Evolutionary conservation across 2,113 vertebrate species (phyloP).

Genomic region (Nymphicus hollandicus): DNA sequence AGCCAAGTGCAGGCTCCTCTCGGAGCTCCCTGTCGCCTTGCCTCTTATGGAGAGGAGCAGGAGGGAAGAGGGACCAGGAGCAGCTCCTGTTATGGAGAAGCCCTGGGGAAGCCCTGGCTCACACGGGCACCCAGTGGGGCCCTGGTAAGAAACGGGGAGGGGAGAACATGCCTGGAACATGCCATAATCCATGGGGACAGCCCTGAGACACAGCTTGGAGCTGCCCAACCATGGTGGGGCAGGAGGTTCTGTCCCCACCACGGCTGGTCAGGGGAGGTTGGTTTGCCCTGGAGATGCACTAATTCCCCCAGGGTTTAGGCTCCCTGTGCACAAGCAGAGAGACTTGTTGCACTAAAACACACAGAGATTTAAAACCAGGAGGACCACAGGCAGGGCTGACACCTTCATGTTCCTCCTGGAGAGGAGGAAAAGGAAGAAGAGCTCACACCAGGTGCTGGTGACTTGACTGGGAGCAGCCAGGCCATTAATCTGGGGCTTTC

Average conservation of each 20-base stretch:
- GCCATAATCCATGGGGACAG: neutral
- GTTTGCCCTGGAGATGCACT: accelerated
- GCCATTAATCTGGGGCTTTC: neutral
- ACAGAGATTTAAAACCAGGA: accelerated
- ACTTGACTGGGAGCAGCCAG: neutral
- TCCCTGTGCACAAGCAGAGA: accelerated
- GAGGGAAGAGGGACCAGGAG: constrained; percentile 11
- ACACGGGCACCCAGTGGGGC: neutral
- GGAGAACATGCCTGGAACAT: neutral
- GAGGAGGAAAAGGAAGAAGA: neutral
- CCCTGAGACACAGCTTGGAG: accelerated
- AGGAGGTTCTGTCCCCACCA: neutral
- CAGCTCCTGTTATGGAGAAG: constrained; percentile 60
- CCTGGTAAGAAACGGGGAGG: accelerated
- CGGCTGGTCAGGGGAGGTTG: neutral
- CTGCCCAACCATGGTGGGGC: accelerated
- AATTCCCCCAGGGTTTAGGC: neutral
- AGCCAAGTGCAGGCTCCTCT: constrained; percentile 24
- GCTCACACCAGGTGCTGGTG: neutral
- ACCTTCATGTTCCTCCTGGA: accelerated
- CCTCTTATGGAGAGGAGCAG: constrained; percentile 66
- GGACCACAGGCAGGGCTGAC: neutral
- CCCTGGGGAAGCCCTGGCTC: constrained; percentile 44
- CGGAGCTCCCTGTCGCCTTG: neutral
- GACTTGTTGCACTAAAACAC: too few species aligned